Conservation (phyloP, 2,797 vertebrate species). For the Valencia hispanica region DNA sequence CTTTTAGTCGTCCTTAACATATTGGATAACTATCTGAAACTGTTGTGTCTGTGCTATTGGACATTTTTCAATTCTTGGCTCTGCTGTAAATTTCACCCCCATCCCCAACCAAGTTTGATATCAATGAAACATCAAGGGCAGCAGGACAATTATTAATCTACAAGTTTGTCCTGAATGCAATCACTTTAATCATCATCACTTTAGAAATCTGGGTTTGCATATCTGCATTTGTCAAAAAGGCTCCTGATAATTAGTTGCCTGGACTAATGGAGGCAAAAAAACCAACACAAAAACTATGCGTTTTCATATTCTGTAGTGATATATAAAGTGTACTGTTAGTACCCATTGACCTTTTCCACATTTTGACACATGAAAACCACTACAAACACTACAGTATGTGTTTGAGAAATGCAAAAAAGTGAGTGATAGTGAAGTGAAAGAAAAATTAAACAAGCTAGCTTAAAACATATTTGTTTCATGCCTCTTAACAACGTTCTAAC, state of each 20-base stretch:
- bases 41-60: not conserved
- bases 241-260: slow-evolving; percentile 14
- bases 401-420: too few species aligned
- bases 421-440: too few species aligned
- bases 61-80: not conserved
- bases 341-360: not conserved
- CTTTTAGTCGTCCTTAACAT: not conserved
- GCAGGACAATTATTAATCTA: slow-evolving; percentile 46
- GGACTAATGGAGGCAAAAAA: not conserved
- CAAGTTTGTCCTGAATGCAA: slow-evolving; percentile 9
- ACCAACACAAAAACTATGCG: slow-evolving; percentile 8
- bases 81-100: not conserved
- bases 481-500: too few species aligned
- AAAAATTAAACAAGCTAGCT: too few species aligned
- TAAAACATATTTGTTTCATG: too few species aligned
- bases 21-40: not conserved
- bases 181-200: slow-evolving; percentile 26
- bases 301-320: not conserved
- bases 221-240: slow-evolving; percentile 5
- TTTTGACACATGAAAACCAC: not conserved
- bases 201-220: slow-evolving; percentile 2
- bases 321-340: not conserved
- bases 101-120: slow-evolving; percentile 7
- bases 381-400: too few species aligned
- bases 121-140: slow-evolving; percentile 6